Evolutionary conservation across 2,888 invertebrate species (phyloP).

Genomic region (Mythimna impura): DNA sequence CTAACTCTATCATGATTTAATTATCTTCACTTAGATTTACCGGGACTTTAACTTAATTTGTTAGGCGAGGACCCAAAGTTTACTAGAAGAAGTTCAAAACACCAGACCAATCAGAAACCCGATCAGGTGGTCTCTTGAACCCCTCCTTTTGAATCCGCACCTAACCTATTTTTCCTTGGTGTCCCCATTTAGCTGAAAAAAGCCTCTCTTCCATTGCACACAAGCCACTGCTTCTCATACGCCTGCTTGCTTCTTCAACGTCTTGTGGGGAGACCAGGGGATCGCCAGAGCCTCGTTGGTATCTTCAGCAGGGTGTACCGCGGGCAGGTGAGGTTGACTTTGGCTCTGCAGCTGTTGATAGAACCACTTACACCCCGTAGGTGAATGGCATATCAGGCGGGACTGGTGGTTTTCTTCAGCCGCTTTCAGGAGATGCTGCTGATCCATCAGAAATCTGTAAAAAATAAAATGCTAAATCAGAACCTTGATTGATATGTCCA

Average conservation of each 20-base stretch:
- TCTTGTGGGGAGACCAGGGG: conserved; percentile 24
- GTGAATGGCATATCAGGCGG: too few species aligned
- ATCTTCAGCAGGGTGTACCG: conserved; percentile 44
- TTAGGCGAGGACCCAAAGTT: conserved; percentile 19
- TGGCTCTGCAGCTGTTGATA: conserved; percentile 9
- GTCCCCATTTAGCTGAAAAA: conserved; percentile 14
- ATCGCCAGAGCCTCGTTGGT: conserved; percentile 49
- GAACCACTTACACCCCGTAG: conserved; percentile 51
- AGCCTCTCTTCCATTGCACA: neutral
- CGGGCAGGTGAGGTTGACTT: conserved; percentile 53
- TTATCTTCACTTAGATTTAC: conserved; percentile 7
- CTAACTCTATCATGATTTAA: conserved; percentile 14
- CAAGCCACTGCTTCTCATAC: neutral
- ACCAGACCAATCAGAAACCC: neutral
- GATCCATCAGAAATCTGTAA: neutral
- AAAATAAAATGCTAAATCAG: neutral
- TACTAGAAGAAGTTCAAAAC: neutral
- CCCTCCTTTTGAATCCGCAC: conserved; percentile 20
- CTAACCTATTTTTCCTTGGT: conserved; percentile 19
- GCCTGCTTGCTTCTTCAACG: conserved; percentile 20
- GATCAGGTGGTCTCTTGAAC: neutral
- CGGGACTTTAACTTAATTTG: neutral
- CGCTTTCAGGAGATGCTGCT: too few species aligned
- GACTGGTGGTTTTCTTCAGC: too few species aligned
- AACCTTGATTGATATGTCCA: neutral